phyloP scores from a whole-genome alignment of 2,113 vertebrate species.

The Noctilio leporinus region DNA sequence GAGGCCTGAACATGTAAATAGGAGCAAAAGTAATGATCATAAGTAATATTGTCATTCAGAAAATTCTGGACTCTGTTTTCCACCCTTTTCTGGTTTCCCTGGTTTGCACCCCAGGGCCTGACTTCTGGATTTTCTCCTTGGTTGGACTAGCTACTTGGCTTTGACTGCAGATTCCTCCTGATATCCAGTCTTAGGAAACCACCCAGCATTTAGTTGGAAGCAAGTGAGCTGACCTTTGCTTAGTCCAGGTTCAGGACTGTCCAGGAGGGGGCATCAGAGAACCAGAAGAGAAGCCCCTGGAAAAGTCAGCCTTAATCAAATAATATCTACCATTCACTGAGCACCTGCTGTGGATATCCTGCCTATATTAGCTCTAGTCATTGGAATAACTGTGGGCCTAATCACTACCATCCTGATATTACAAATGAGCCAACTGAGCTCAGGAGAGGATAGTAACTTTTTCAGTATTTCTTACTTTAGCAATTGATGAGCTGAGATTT shows the following conservation, averaged over 20 bases:
- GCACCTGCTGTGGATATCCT: neutral
- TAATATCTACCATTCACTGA: neutral
- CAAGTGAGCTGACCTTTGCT: neutral
- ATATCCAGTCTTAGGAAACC: neutral
- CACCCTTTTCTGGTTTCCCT: neutral
- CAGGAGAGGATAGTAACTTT: neutral
- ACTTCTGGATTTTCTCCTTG: neutral
- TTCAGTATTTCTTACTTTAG: neutral
- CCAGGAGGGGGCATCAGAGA: conserved; percentile 46
- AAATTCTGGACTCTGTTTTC: neutral
- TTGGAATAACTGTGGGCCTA: neutral
- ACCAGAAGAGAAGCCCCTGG: neutral
- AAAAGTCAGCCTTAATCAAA: neutral
- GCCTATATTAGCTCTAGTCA: neutral
- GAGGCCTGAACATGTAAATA: neutral
- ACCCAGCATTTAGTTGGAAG: neutral
- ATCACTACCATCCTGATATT: neutral
- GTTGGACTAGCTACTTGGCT: neutral
- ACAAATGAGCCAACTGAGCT: neutral
- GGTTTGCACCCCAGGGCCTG: neutral
- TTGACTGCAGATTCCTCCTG: neutral
- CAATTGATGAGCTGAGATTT: neutral
- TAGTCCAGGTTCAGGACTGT: neutral
- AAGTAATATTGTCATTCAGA: neutral
- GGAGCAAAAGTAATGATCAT: neutral